Conservation (phyloP, 2,888 invertebrate species). For the Brenthis hecate region DNA sequence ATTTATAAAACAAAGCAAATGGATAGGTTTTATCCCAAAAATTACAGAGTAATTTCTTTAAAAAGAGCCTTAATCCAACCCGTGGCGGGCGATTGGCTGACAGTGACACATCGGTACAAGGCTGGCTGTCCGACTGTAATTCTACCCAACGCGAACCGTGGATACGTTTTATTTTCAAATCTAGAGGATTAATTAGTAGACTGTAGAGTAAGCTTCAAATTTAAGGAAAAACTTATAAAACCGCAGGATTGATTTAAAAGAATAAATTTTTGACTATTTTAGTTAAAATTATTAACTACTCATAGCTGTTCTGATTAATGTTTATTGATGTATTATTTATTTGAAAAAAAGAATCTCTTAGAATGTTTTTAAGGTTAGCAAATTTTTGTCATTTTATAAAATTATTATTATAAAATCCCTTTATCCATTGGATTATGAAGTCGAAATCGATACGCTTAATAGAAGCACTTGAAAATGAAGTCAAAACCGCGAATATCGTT, state of each 20-base stretch:
- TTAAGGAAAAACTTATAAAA: neutral
- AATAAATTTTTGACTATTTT: no score
- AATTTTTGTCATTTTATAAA: no score
- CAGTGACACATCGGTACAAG: conserved; percentile 83
- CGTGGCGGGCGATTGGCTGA: conserved; percentile 69
- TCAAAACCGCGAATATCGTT: conserved; percentile 78
- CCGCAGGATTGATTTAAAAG: no score
- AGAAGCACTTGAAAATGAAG: conserved; percentile 69
- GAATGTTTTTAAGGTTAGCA: no score
- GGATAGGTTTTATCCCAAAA: conserved; percentile 45
- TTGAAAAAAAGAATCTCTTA: no score
- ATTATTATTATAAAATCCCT: no score
- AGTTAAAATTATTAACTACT: no score
- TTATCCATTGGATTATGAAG: conserved; percentile 33
- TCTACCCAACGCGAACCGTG: conserved; percentile 64
- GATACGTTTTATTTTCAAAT: conserved; percentile 67
- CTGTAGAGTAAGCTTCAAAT: conserved; percentile 38
- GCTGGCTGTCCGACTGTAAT: conserved; percentile 77
- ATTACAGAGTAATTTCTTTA: conserved; percentile 69
- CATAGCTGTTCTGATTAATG: no score
- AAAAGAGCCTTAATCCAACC: conserved; percentile 73
- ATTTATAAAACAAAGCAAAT: conserved; percentile 33
- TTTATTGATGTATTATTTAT: no score
- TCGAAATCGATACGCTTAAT: conserved; percentile 62
- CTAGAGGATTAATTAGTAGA: conserved; percentile 60